Evolutionary conservation across 2,797 vertebrate species (phyloP).

Genomic region (Microcaecilia unicolor): DNA sequence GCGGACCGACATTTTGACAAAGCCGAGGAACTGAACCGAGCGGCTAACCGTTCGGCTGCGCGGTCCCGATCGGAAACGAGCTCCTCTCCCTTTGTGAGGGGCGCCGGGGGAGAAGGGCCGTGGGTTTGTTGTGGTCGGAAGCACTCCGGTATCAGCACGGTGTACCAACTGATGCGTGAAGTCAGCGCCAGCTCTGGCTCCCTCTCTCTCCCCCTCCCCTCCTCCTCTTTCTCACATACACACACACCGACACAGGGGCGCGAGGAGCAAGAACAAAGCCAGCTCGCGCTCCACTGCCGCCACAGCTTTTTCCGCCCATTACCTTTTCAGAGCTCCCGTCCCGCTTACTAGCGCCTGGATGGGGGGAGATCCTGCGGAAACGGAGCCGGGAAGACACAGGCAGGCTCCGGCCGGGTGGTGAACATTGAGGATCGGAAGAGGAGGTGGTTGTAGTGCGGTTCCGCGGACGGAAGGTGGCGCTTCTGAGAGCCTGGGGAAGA

Average conservation of each 20-base stretch:
- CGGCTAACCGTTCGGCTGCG: neutral
- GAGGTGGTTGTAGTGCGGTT: slow-evolving; percentile 41
- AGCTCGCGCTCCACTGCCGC: slow-evolving; percentile 34
- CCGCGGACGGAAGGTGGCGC: slow-evolving; percentile 51
- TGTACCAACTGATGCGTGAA: slow-evolving; percentile 71
- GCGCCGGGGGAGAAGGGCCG: slow-evolving; percentile 17
- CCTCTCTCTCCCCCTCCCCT: slow-evolving; percentile 9
- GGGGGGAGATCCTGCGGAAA: slow-evolving; percentile 49
- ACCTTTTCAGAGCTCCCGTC: slow-evolving; percentile 65
- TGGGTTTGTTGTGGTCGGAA: slow-evolving; percentile 52
- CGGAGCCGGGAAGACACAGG: slow-evolving; percentile 41
- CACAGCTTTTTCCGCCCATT: too few relatives aligned
- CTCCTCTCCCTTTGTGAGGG: slow-evolving; percentile 33
- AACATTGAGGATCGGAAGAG: slow-evolving; percentile 58
- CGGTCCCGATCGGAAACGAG: neutral
- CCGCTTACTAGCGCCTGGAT: slow-evolving; percentile 56
- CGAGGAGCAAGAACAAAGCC: neutral
- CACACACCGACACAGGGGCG: slow-evolving; percentile 1
- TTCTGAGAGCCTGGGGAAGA: slow-evolving; percentile 22
- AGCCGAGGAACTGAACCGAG: neutral
- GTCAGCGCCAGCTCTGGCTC: slow-evolving; percentile 48
- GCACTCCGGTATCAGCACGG: slow-evolving; percentile 50
- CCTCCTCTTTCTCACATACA: slow-evolving; percentile 25
- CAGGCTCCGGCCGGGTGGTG: slow-evolving; percentile 52
- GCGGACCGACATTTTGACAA: slow-evolving; percentile 54